These are phyloP conservation scores for Helicoverpa armigera DNA, from an alignment of 1,140 invertebrate species.

Conservation along the genomic window DNA sequence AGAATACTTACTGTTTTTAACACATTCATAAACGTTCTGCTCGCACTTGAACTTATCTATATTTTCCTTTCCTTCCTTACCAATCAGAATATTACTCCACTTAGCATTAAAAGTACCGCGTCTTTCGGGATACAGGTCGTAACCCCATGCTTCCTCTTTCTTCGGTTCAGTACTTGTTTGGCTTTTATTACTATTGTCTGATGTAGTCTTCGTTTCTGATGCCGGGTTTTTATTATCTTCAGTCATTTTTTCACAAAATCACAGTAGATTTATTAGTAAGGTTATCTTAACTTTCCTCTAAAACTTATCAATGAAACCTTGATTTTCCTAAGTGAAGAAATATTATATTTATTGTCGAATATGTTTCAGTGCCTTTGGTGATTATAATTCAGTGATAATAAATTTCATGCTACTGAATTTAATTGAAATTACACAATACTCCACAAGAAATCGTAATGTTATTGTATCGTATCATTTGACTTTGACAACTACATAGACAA, in stretches of 20 bases:
- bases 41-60: slow-evolving; percentile 93
- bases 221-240: slow-evolving; percentile 49
- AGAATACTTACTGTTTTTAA: slow-evolving; percentile 90
- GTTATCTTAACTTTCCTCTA: slow-evolving; percentile 10
- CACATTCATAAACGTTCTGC: slow-evolving; percentile 91
- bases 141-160: slow-evolving; percentile 88
- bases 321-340: not conserved
- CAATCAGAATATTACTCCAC: slow-evolving; percentile 87
- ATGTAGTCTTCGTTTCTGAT: slow-evolving; percentile 34
- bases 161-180: slow-evolving; percentile 45
- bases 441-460: not conserved
- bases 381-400: too few species aligned
- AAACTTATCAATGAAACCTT: slow-evolving; percentile 21
- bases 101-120: slow-evolving; percentile 88
- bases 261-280: slow-evolving; percentile 10
- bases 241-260: slow-evolving; percentile 44
- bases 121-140: slow-evolving; percentile 95
- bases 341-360: not conserved
- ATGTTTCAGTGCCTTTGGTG: too few species aligned
- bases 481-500: too few species aligned
- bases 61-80: slow-evolving; percentile 89
- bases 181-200: slow-evolving; percentile 35
- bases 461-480: not conserved
- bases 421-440: slow-evolving; percentile 8
- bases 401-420: not conserved